Conservation (phyloP, 2,888 invertebrate genomes). For the Neria commutata region DNA sequence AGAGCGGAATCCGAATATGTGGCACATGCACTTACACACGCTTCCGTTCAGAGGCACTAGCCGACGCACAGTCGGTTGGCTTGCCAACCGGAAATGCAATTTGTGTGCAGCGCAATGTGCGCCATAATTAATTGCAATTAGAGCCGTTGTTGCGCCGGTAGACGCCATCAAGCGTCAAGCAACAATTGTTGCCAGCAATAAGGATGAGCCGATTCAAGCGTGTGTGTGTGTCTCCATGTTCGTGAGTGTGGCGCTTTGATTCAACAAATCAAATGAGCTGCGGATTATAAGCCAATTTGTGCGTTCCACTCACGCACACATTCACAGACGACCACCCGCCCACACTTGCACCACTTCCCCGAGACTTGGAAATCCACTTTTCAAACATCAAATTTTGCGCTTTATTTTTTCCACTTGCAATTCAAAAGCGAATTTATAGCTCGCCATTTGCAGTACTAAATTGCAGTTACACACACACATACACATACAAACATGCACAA, state of each 20-base stretch:
- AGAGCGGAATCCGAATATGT: neutral
- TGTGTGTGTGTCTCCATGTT: slow-evolving; percentile 29
- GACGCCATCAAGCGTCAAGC: neutral
- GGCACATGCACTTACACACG: too few relatives aligned
- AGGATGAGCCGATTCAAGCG: neutral
- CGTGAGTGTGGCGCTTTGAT: neutral
- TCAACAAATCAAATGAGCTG: too few relatives aligned
- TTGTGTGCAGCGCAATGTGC: slow-evolving; percentile 33
- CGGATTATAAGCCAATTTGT: too few relatives aligned
- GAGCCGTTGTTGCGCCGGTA: neutral
- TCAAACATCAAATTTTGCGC: neutral
- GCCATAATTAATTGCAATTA: slow-evolving; percentile 2
- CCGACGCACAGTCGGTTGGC: slow-evolving; percentile 39
- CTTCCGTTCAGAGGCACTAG: too few relatives aligned
- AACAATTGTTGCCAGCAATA: neutral
- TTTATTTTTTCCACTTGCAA: neutral
- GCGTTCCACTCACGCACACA: too few relatives aligned
- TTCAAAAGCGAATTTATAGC: neutral
- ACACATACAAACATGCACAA: too few relatives aligned
- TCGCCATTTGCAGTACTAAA: neutral
- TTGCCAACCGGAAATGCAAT: slow-evolving; percentile 51
- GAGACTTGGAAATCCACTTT: too few relatives aligned
- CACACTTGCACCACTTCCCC: too few relatives aligned
- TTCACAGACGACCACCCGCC: neutral
- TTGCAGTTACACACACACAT: too few relatives aligned